Evolutionary conservation across 2,797 vertebrate genomes (phyloP).

Genomic region (Tragelaphus oryx): DNA sequence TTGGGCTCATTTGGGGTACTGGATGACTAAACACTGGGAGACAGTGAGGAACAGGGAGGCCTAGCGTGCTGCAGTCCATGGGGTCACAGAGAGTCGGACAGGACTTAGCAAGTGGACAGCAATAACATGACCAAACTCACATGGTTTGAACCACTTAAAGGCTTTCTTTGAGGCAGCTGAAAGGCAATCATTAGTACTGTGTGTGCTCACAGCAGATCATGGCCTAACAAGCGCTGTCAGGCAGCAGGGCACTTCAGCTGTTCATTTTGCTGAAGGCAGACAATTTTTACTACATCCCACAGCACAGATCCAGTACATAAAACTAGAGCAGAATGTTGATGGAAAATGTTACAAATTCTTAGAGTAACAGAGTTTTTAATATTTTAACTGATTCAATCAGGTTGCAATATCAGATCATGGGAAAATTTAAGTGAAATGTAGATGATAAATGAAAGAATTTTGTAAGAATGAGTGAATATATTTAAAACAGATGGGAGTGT

Average conservation of each 20-base stretch:
- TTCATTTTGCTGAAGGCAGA: conserved; percentile 83
- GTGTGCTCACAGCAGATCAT: conserved; percentile 73
- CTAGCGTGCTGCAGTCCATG: neutral
- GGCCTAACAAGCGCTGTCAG: conserved; percentile 81
- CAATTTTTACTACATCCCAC: conserved; percentile 79
- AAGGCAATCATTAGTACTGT: conserved; percentile 55
- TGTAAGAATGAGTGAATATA: conserved; percentile 27
- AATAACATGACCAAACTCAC: neutral
- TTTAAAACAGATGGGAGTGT: neutral
- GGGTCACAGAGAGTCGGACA: neutral
- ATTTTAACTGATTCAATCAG: conserved; percentile 44
- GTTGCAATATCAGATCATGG: neutral
- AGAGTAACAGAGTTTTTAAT: conserved; percentile 69
- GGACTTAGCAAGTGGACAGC: neutral
- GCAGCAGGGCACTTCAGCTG: conserved; percentile 75
- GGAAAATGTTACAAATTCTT: conserved; percentile 68
- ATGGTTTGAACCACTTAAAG: conserved; percentile 44
- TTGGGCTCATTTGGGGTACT: neutral
- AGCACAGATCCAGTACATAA: conserved; percentile 76
- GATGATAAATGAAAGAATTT: conserved; percentile 13
- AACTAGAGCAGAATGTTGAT: conserved; percentile 83
- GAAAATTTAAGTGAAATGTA: conserved; percentile 44
- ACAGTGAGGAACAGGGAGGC: neutral
- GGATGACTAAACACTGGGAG: neutral
- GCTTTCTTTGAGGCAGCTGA: conserved; percentile 73